A percentile compares a stretch with the other conserved stretches of the same genome.
These are phyloP conservation scores for Linyphia triangularis DNA, from an alignment of 2,888 invertebrate species.

Conservation along the genomic window DNA sequence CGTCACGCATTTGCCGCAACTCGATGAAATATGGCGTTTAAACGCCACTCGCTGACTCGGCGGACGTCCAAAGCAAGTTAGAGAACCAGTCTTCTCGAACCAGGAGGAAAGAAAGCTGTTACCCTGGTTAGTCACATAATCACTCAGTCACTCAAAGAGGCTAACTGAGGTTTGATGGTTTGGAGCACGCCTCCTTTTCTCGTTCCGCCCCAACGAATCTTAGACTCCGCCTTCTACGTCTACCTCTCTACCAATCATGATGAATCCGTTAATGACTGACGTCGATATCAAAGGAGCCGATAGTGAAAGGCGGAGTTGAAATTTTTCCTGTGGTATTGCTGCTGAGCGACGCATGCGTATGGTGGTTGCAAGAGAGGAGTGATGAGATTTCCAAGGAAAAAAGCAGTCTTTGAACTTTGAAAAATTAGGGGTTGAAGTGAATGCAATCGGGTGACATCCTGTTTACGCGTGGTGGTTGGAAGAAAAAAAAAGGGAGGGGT, in stretches of 20 bases:
- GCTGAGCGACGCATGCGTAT: conserved; percentile 58
- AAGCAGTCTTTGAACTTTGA: conserved; percentile 73
- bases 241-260: conserved; percentile 21
- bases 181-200: conserved; percentile 9
- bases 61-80: conserved; percentile 57
- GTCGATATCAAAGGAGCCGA: conserved; percentile 50
- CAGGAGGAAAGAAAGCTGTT: conserved; percentile 73
- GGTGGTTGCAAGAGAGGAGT: conserved; percentile 30
- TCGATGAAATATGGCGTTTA: conserved; percentile 73
- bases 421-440: conserved; percentile 65
- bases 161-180: conserved; percentile 72
- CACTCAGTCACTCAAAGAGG: conserved; percentile 75
- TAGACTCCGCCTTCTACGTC: conserved; percentile 9
- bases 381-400: conserved; percentile 53
- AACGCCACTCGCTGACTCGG: conserved; percentile 49
- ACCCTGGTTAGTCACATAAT: conserved; percentile 74
- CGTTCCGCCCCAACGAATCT: neutral
- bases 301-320: conserved; percentile 22
- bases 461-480: conserved; percentile 58
- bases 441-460: conserved; percentile 71
- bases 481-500: conserved; percentile 31
- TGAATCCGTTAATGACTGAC: conserved; percentile 30
- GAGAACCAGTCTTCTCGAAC: conserved; percentile 70
- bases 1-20: conserved; percentile 58
- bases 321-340: neutral